These are phyloP conservation scores for Theristus sp. DNA, from an alignment of 2,888 invertebrate species.

Conservation along the genomic window DNA sequence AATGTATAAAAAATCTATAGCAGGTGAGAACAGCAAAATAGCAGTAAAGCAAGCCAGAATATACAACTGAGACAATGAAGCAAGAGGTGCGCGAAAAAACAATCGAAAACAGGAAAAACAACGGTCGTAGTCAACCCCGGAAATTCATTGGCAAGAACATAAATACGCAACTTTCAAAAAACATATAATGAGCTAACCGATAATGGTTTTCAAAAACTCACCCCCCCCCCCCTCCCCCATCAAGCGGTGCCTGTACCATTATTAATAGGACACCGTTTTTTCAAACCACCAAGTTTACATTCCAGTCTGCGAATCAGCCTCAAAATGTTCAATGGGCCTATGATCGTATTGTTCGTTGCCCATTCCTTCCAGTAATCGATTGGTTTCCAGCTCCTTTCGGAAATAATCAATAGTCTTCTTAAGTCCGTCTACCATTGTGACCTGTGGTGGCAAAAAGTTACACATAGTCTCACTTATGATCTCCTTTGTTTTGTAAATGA, in stretches of 20 bases:
- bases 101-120: too few relatives aligned
- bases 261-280: too few relatives aligned
- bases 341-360: not conserved
- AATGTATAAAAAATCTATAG: too few relatives aligned
- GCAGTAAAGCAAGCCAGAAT: not conserved
- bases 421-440: slow-evolving; percentile 62
- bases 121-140: too few relatives aligned
- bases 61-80: too few relatives aligned
- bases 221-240: too few relatives aligned
- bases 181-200: not conserved
- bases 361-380: not conserved
- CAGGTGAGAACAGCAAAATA: not conserved
- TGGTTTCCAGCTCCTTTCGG: slow-evolving; percentile 51
- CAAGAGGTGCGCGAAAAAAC: too few relatives aligned
- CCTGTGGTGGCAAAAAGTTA: slow-evolving; percentile 34
- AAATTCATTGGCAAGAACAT: too few relatives aligned
- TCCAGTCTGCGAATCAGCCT: not conserved
- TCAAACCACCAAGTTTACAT: not conserved
- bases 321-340: not conserved
- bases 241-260: too few relatives aligned
- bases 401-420: slow-evolving; percentile 83
- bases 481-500: not conserved
- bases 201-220: not conserved
- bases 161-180: not conserved
- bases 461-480: not conserved